phyloP scores from a whole-genome alignment of 1,140 invertebrate genomes.

The Drosophila lowei region DNA sequence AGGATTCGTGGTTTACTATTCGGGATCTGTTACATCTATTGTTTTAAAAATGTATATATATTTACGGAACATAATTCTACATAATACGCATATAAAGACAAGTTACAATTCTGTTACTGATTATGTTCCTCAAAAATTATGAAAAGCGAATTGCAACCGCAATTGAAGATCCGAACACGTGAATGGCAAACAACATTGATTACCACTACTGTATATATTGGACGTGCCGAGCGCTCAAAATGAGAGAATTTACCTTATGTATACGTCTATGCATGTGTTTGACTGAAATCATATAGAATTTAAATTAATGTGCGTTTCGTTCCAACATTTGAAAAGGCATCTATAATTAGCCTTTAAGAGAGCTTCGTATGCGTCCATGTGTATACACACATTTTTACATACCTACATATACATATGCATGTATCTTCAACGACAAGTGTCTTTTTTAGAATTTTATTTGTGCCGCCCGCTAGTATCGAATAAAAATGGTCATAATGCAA shows the following conservation, averaged over 20 bases:
- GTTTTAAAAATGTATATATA: too few species aligned
- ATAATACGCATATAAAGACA: too few species aligned
- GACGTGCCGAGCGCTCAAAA: too few species aligned
- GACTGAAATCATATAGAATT: not conserved
- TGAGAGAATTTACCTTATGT: too few species aligned
- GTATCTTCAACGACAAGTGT: not conserved
- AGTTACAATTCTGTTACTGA: too few species aligned
- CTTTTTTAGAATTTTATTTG: slow-evolving; percentile 12
- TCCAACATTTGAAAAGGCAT: slow-evolving; percentile 6
- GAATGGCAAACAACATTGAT: not conserved
- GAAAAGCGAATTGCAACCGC: too few species aligned
- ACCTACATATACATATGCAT: slow-evolving; percentile 7
- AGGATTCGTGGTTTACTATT: too few species aligned
- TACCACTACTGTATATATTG: not conserved
- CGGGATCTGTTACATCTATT: too few species aligned
- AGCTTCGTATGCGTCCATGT: slow-evolving; percentile 14
- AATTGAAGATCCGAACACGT: too few species aligned
- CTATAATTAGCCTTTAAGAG: slow-evolving; percentile 42
- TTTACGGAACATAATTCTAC: too few species aligned
- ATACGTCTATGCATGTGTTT: slow-evolving; percentile 9
- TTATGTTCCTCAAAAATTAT: too few species aligned
- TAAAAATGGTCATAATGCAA: slow-evolving; percentile 15
- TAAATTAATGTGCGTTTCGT: slow-evolving; percentile 3
- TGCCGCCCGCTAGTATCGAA: slow-evolving; percentile 4
- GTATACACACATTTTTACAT: slow-evolving; percentile 1